phyloP scores from a whole-genome alignment of 2,797 vertebrate genomes.

The Syngnathus rostellatus region DNA sequence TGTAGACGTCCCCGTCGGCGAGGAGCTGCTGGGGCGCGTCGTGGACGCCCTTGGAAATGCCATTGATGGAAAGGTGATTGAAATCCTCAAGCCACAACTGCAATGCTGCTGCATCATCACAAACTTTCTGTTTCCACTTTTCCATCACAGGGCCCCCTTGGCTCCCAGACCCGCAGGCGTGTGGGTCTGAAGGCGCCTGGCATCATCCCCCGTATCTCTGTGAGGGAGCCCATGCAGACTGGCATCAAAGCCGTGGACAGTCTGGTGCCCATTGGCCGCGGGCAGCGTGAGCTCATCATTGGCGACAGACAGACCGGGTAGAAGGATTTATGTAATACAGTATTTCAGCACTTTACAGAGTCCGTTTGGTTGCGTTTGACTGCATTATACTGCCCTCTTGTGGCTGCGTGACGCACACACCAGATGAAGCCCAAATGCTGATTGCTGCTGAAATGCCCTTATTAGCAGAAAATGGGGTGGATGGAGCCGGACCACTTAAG shows the following conservation, averaged over 20 bases:
- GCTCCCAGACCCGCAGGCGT: conserved; percentile 74
- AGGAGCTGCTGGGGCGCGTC: conserved; percentile 85
- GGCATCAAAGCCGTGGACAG: conserved; percentile 98
- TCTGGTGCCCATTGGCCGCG: conserved; percentile 92
- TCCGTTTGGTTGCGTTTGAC: too few species aligned
- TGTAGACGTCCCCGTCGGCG: conserved; percentile 91
- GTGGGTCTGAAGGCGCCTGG: conserved; percentile 92
- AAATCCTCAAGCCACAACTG: background rate
- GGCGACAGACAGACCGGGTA: conserved; percentile 96
- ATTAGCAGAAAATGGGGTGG: too few species aligned
- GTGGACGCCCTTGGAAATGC: conserved; percentile 92
- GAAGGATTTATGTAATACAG: conserved; percentile 34
- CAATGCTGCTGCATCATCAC: too few species aligned
- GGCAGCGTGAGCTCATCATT: conserved; percentile 96
- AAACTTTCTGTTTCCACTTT: background rate
- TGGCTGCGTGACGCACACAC: too few species aligned
- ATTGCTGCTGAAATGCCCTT: too few species aligned
- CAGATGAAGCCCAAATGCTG: too few species aligned
- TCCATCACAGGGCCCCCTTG: conserved; percentile 73
- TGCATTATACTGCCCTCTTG: too few species aligned
- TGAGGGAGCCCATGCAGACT: conserved; percentile 93
- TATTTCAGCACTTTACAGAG: too few species aligned
- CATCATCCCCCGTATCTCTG: conserved; percentile 93
- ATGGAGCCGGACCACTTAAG: background rate
- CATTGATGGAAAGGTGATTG: conserved; percentile 88